A percentile compares a stretch with the other conserved stretches of the same genome.
These are phyloP conservation scores for Opisthocomus hoazin DNA, from an alignment of 2,113 vertebrate species.

Conservation along the genomic window DNA sequence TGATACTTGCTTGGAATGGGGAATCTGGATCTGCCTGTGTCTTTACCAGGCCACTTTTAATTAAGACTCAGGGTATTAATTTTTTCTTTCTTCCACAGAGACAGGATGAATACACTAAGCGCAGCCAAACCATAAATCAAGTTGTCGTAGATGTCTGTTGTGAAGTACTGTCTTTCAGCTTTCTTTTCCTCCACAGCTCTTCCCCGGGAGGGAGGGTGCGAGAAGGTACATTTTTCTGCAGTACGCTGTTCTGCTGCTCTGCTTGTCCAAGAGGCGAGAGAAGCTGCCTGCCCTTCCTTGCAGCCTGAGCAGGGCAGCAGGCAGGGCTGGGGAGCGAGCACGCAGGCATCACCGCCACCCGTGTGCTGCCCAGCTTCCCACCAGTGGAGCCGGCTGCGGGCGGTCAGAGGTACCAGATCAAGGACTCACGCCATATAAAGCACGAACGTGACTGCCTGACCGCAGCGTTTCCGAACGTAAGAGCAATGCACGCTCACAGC, in stretches of 20 bases:
- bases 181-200: background rate
- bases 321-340: background rate
- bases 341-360: accelerated
- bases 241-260: background rate
- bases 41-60: background rate
- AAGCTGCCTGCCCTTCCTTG: background rate
- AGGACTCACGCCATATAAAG: accelerated
- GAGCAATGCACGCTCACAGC: background rate
- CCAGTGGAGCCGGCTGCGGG: background rate
- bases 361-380: accelerated
- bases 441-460: no score
- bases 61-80: background rate
- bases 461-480: accelerated
- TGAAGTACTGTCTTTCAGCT: background rate
- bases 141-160: background rate
- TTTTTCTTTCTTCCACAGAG: background rate
- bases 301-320: background rate
- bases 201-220: accelerated
- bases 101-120: background rate
- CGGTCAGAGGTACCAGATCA: background rate
- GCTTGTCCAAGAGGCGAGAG: background rate
- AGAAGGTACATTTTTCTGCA: background rate
- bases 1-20: background rate
- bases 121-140: background rate
- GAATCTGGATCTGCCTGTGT: background rate